A percentile compares a stretch with the other conserved stretches of the same genome.
Evolutionary conservation across 35 echinoderm and acorn worm species (phyloP).

Genomic region (Amphiura filiformis): DNA sequence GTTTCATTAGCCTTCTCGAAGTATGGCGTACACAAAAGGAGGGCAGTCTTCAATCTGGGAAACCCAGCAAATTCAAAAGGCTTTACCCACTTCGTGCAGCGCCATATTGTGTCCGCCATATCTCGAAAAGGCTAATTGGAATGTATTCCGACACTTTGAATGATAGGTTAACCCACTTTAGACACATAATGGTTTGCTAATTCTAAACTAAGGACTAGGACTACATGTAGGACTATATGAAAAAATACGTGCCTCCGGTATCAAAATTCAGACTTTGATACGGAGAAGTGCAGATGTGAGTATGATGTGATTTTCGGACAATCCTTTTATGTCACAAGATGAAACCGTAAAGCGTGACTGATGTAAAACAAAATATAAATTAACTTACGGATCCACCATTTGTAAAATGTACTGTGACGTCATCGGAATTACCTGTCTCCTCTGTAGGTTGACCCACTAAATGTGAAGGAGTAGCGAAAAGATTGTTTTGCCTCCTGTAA

Average conservation of each 20-base stretch:
- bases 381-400: background rate
- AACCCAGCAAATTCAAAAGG: no score
- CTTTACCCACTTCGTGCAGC: no score
- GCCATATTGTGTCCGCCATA: no score
- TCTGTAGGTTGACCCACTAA: background rate
- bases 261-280: background rate
- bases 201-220: no score
- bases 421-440: background rate
- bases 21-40: no score
- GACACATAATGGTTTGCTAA: no score
- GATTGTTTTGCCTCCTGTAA: no score
- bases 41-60: no score
- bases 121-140: no score
- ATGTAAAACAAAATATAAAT: background rate
- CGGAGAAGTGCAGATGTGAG: background rate
- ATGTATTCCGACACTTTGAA: no score
- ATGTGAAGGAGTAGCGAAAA: background rate
- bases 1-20: no score
- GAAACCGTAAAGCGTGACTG: background rate
- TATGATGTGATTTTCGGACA: background rate
- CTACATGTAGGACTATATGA: background rate
- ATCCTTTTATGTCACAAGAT: background rate
- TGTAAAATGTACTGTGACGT: background rate
- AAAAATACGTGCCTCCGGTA: background rate
- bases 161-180: no score